Evolutionary conservation across 2,888 invertebrate species (phyloP).

Genomic region (Euclidia mi): DNA sequence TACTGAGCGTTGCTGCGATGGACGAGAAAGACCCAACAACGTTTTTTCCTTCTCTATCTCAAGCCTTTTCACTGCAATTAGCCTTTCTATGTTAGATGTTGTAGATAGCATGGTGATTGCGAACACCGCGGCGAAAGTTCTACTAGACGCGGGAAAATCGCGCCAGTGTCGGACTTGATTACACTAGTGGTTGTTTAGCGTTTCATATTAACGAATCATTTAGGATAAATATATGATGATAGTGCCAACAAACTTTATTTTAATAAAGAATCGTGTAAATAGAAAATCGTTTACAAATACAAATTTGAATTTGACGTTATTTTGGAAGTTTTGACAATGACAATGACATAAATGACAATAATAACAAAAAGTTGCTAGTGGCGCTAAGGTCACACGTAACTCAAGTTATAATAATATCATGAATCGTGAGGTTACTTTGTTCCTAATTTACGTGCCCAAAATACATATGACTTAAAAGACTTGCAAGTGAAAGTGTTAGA

Average conservation of each 20-base stretch:
- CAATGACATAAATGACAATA: no score
- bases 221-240: no score
- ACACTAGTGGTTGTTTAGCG: neutral
- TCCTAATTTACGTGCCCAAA: neutral
- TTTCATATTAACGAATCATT: no score
- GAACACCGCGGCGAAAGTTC: conserved; percentile 54
- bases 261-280: no score
- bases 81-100: conserved; percentile 79
- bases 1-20: conserved; percentile 37
- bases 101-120: conserved; percentile 79
- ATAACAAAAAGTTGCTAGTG: no score
- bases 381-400: no score
- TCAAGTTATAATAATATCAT: no score
- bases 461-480: no score
- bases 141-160: conserved; percentile 63
- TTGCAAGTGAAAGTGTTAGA: no score
- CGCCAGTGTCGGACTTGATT: conserved; percentile 10
- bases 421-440: no score
- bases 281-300: conserved; percentile 24
- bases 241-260: no score
- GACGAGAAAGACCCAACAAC: conserved; percentile 66
- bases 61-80: conserved; percentile 83
- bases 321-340: conserved; percentile 5
- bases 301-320: conserved; percentile 39
- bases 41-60: conserved; percentile 84